These are phyloP conservation scores for Plutella xylostella DNA, from an alignment of 2,888 invertebrate genomes.

Conservation along the genomic window DNA sequence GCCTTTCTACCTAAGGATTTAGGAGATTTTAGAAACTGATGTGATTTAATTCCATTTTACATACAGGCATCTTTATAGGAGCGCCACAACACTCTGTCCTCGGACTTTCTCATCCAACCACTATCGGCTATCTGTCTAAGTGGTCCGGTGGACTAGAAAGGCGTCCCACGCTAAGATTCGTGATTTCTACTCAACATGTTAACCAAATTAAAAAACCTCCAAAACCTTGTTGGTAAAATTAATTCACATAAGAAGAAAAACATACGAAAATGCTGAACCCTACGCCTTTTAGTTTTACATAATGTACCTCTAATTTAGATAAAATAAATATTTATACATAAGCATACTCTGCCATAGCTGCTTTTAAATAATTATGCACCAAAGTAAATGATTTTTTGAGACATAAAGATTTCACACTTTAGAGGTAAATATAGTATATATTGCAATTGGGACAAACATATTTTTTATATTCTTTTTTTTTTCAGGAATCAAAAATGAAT, in stretches of 20 bases:
- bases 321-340: conserved; percentile 11
- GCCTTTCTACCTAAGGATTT: too few relatives aligned
- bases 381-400: background rate
- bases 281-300: too few relatives aligned
- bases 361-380: background rate
- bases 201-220: background rate
- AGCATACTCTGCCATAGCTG: background rate
- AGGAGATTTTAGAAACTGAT: background rate
- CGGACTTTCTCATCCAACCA: conserved; percentile 13
- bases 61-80: conserved; percentile 22
- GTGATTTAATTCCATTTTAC: background rate
- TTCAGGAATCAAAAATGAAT: background rate
- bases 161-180: conserved; percentile 23
- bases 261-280: too few relatives aligned
- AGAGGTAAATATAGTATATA: background rate
- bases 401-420: background rate
- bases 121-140: conserved; percentile 12
- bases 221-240: too few relatives aligned
- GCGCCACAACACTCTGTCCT: conserved; percentile 25
- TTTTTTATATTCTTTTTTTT: too few relatives aligned
- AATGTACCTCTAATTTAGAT: background rate
- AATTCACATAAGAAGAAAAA: too few relatives aligned
- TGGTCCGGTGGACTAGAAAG: conserved; percentile 24
- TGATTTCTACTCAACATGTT: conserved; percentile 2
- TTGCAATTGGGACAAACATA: background rate